Evolutionary conservation across 2,888 invertebrate genomes (phyloP).

Genomic region (Perithous albicinctus): DNA sequence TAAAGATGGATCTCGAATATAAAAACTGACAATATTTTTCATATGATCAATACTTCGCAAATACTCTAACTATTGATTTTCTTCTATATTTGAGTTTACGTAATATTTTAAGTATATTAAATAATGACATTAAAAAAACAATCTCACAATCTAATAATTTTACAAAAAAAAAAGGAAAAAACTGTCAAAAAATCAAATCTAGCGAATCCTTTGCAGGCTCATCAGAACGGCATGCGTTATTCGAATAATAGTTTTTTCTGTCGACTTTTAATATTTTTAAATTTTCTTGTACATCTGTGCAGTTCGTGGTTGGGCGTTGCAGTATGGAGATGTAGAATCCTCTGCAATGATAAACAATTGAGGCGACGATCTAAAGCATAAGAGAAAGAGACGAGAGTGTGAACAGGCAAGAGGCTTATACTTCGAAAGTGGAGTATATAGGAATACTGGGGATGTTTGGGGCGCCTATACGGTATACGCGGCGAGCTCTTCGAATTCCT

Average conservation of each 20-base stretch:
- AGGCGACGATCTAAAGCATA: background rate
- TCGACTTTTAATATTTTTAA: background rate
- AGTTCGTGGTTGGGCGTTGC: constrained; percentile 66
- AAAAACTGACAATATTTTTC: too few relatives aligned
- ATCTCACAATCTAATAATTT: too few relatives aligned
- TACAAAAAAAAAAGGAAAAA: too few relatives aligned
- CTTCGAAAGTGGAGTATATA: constrained; percentile 68
- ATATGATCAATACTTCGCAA: too few relatives aligned
- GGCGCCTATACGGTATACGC: constrained; percentile 72
- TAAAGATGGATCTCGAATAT: too few relatives aligned
- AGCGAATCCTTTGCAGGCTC: too few relatives aligned
- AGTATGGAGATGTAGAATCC: constrained; percentile 63
- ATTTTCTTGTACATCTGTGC: constrained; percentile 2
- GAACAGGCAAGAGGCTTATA: constrained; percentile 70
- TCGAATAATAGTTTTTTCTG: background rate
- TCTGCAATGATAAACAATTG: constrained; percentile 72
- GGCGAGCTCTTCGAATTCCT: constrained; percentile 80
- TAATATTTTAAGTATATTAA: too few relatives aligned
- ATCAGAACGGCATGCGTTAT: too few relatives aligned
- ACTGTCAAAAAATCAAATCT: too few relatives aligned
- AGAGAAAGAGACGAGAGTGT: constrained; percentile 8
- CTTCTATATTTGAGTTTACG: too few relatives aligned
- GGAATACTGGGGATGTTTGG: constrained; percentile 80
- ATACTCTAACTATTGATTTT: too few relatives aligned
- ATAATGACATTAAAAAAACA: too few relatives aligned